Conservation (phyloP, 2,113 vertebrate species). For the Peromyscus californicus region DNA sequence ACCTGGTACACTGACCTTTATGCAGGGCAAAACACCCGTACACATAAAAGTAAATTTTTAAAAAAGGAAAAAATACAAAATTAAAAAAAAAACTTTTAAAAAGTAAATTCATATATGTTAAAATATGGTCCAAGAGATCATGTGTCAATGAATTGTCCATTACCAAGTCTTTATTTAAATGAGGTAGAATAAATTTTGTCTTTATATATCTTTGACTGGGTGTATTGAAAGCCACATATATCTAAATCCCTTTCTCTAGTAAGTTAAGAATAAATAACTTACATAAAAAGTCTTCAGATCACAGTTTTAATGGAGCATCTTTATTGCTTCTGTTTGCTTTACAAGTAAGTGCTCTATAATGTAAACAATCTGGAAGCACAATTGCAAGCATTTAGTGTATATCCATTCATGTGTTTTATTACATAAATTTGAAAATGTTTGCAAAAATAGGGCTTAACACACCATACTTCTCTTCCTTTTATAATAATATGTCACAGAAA, state of each 20-base stretch:
- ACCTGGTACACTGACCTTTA: background rate
- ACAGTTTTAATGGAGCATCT: slow-evolving; percentile 21
- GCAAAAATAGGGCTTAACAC: slow-evolving; percentile 5
- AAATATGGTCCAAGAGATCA: slow-evolving; percentile 33
- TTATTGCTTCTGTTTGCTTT: slow-evolving; percentile 54
- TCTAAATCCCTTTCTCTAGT: slow-evolving; percentile 28
- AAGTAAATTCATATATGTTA: slow-evolving; percentile 44
- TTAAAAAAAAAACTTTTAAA: background rate
- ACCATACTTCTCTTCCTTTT: background rate
- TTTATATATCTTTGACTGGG: slow-evolving; percentile 39
- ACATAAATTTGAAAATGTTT: slow-evolving; percentile 40
- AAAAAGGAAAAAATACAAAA: background rate
- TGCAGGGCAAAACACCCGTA: background rate
- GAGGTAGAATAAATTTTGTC: slow-evolving; percentile 47
- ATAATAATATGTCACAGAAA: slow-evolving; percentile 22
- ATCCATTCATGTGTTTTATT: slow-evolving; percentile 21
- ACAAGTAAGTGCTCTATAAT: slow-evolving; percentile 49
- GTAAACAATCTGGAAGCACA: slow-evolving; percentile 18
- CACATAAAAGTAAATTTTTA: background rate
- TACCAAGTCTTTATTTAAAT: slow-evolving; percentile 51
- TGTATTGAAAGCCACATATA: slow-evolving; percentile 20
- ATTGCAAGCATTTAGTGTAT: slow-evolving; percentile 8
- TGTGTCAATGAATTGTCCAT: slow-evolving; percentile 43
- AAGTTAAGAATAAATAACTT: slow-evolving; percentile 44
- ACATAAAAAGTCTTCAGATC: background rate